These are phyloP conservation scores for Pitangus sulphuratus DNA, from an alignment of 2,797 vertebrate species.

Conservation along the genomic window DNA sequence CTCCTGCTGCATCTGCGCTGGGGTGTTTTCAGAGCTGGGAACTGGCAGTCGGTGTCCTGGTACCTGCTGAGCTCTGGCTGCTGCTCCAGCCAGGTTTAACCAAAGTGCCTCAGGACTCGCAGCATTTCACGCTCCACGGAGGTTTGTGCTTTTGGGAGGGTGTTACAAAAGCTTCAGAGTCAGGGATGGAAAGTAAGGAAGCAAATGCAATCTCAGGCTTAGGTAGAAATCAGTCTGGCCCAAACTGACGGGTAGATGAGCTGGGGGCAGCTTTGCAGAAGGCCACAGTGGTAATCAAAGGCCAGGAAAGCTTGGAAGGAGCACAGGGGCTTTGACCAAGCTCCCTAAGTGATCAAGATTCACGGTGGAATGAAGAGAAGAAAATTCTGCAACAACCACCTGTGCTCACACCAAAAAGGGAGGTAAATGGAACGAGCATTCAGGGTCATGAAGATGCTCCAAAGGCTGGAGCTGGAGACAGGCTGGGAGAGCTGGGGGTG, in stretches of 20 bases:
- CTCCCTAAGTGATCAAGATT: rapidly evolving
- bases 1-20: background rate
- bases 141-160: background rate
- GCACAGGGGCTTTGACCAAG: background rate
- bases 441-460: background rate
- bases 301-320: background rate
- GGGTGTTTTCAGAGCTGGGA: conserved; percentile 10
- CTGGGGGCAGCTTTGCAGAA: background rate
- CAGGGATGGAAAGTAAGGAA: background rate
- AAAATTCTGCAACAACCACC: background rate
- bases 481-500: background rate
- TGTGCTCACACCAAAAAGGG: rapidly evolving
- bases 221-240: background rate
- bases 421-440: rapidly evolving
- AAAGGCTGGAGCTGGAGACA: background rate
- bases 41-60: background rate
- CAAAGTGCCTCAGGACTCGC: background rate
- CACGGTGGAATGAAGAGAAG: too few species aligned
- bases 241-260: rapidly evolving
- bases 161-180: background rate
- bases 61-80: conserved; percentile 52
- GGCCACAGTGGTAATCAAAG: background rate
- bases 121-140: rapidly evolving
- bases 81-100: background rate
- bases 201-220: background rate